Conservation (phyloP, 2,797 vertebrate genomes). For the Xenops minutus region DNA sequence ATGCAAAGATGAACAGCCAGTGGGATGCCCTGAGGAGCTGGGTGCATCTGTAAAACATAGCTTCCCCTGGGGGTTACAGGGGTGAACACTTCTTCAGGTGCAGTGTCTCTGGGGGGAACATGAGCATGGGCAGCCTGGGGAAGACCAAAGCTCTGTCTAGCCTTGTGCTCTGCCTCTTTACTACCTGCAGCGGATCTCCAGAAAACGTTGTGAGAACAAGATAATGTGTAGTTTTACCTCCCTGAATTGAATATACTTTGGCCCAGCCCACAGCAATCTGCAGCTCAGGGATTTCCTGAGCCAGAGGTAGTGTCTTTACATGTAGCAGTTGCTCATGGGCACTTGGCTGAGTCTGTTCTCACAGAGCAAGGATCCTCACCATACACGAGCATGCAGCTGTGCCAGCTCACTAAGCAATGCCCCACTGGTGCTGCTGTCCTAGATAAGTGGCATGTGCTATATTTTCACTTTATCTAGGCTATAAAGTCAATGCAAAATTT, state of each 20-base stretch:
- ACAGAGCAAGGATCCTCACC: accelerated
- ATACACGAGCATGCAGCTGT: accelerated
- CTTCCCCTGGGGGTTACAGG: not conserved
- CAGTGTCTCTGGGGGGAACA: not conserved
- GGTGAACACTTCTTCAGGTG: not conserved
- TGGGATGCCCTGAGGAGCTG: not conserved
- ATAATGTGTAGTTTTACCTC: not conserved
- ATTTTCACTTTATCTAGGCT: not conserved
- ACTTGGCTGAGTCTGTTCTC: not conserved
- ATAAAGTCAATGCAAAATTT: not conserved
- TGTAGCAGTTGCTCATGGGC: not conserved
- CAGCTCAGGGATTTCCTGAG: not conserved
- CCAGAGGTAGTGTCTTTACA: accelerated
- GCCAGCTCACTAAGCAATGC: not conserved
- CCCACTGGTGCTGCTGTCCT: not conserved
- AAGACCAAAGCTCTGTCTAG: not conserved
- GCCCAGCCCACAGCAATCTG: not conserved
- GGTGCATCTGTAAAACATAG: not conserved
- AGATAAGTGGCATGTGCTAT: not conserved
- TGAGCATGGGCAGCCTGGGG: not conserved
- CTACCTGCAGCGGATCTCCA: not conserved
- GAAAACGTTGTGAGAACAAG: not conserved
- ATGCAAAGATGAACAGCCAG: not conserved
- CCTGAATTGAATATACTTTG: not conserved
- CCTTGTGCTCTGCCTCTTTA: not conserved